Percentiles rank a stretch among this genome's conserved stretches.
phyloP scores from a whole-genome alignment of 2,797 vertebrate species.

The Naso thynnoides region DNA sequence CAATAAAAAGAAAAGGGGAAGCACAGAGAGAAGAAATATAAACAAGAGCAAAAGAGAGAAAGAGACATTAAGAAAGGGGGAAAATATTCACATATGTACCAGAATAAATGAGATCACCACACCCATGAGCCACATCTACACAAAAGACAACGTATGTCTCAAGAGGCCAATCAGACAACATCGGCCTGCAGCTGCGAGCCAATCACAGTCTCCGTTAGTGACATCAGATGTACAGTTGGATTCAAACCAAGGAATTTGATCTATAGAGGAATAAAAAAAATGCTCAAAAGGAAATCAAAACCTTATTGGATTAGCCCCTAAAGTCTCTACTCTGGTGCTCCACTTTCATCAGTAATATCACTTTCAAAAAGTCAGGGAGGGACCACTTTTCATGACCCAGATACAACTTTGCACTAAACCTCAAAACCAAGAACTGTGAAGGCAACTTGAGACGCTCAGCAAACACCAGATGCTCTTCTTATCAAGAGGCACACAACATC shows the following conservation, averaged over 20 bases:
- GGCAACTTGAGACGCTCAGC: conserved; percentile 52
- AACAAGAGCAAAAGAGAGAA: conserved; percentile 7
- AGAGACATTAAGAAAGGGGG: background rate
- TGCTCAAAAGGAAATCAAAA: conserved; percentile 58
- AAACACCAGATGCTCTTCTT: conserved; percentile 63
- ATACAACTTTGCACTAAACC: conserved; percentile 64
- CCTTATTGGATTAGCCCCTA: conserved; percentile 60
- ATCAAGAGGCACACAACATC: conserved; percentile 48
- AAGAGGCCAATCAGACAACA: conserved; percentile 75
- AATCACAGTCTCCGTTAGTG: conserved; percentile 64
- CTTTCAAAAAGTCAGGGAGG: conserved; percentile 40
- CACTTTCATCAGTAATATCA: conserved; percentile 57
- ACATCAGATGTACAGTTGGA: conserved; percentile 73
- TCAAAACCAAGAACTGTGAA: conserved; percentile 55
- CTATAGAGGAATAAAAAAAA: conserved; percentile 39
- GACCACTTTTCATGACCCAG: conserved; percentile 53
- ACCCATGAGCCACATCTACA: conserved; percentile 56
- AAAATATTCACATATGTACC: conserved; percentile 52
- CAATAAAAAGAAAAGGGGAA: conserved; percentile 33
- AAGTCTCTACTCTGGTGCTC: conserved; percentile 42
- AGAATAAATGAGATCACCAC: conserved; percentile 68
- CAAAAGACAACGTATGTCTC: conserved; percentile 65
- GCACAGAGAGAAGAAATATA: conserved; percentile 1
- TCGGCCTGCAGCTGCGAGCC: conserved; percentile 62
- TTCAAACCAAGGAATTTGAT: conserved; percentile 69